These are phyloP conservation scores for Tragelaphus strepsiceros DNA, from an alignment of 2,113 vertebrate genomes.

Conservation along the genomic window DNA sequence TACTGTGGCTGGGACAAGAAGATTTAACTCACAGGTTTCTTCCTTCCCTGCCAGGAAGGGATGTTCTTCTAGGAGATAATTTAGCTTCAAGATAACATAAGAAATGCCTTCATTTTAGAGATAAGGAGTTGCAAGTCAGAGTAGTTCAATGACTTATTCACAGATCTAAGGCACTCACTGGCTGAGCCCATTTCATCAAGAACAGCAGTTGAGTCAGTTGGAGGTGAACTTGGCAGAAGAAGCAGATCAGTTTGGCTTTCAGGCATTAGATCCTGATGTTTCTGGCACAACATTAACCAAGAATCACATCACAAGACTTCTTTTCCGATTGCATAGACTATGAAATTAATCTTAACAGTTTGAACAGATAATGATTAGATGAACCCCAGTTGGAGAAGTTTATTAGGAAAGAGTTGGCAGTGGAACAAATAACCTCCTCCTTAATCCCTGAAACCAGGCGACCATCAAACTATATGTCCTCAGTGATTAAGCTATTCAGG, in stretches of 20 bases:
- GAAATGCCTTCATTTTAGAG: constrained; percentile 25
- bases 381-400: constrained; percentile 36
- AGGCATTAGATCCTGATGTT: constrained; percentile 57
- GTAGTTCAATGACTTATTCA: constrained; percentile 15
- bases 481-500: not conserved
- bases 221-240: constrained; percentile 23
- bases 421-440: constrained; percentile 49
- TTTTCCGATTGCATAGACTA: constrained; percentile 60
- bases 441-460: constrained; percentile 63
- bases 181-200: constrained; percentile 36
- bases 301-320: constrained; percentile 17
- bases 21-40: not conserved
- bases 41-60: not conserved
- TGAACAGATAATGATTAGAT: constrained; percentile 54
- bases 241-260: not conserved
- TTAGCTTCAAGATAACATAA: not conserved
- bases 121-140: constrained; percentile 41
- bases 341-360: constrained; percentile 62
- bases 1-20: not conserved
- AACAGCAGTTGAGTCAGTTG: not conserved
- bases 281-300: constrained; percentile 58
- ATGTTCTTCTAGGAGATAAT: not conserved
- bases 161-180: not conserved
- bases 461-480: constrained; percentile 57
- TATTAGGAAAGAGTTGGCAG: constrained; percentile 61